Evolutionary conservation across 2,888 invertebrate species (phyloP).

Genomic region (Halocaridina rubra): DNA sequence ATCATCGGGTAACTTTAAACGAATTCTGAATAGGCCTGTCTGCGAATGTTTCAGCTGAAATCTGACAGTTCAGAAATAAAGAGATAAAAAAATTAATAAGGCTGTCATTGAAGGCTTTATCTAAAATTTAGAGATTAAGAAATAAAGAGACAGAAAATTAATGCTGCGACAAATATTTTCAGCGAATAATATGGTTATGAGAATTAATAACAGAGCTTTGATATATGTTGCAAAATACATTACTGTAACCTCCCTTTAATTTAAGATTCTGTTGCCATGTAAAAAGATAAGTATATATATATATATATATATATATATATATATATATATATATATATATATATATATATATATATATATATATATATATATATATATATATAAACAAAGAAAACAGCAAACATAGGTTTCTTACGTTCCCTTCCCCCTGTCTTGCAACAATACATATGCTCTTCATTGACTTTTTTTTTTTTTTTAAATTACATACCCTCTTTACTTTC

Average conservation of each 20-base stretch:
- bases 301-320: background rate
- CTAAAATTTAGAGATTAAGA: background rate
- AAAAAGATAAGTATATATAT: background rate
- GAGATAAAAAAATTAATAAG: background rate
- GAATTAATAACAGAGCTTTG: background rate
- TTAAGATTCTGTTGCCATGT: background rate
- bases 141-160: background rate
- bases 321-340: too few relatives aligned
- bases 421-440: background rate
- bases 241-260: background rate
- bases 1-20: constrained; percentile 75
- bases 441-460: background rate
- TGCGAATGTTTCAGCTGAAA: constrained; percentile 72
- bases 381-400: background rate
- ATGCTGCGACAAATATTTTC: background rate
- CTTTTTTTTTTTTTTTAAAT: background rate
- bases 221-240: background rate
- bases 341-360: too few relatives aligned
- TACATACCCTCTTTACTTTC: background rate
- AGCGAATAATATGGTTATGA: too few relatives aligned
- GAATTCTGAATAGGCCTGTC: constrained; percentile 82
- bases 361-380: too few relatives aligned
- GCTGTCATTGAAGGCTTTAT: background rate
- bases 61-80: constrained; percentile 58
- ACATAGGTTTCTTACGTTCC: background rate